Base-by-base conservation (phyloP, 1,140 invertebrate genomes). In the Drosophila bipectinata region DNA sequence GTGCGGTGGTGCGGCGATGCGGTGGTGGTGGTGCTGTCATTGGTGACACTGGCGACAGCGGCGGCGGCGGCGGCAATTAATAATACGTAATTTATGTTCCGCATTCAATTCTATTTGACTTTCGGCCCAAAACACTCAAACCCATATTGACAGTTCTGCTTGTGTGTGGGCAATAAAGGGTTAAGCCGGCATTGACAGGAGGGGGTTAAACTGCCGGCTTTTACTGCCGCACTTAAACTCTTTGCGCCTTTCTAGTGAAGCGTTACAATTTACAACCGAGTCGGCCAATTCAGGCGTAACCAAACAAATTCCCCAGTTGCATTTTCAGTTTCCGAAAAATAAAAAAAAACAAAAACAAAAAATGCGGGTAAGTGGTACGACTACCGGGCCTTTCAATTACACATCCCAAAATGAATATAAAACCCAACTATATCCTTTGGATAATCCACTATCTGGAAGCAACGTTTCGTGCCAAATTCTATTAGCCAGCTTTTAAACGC, bases 51-150 rank as follows among this genome's bases (percentile, higher is more conserved):
- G 72, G 61, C 57, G 69, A 69, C 82, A 52, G 41, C 49, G 57
- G 10, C 32, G 10, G 53, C 32, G 10, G 53, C 76, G 67, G 67
- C 72, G 28, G 83, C 82, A 87, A 87, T 88, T 87, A 88, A 87
- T 88, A 88, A 87, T 88, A 79, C 79, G 75, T 87, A 87, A 87
- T 87, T 88, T 87, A 87, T 87, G 83, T 62, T 82, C 59, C 61
- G 74, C 82, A 85, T 85, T 85, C 79, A 66, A 68, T 62, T 79
- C 47, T 67, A 82, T 82, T 88, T 87, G 83, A 79, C 82, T 85
- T 77, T 78, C 56, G 61, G 74, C 78, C 81, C 77, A 68, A 74
- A 77, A 76, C 77, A 84, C 81, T 85, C 69, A 72, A 60, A 75
- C 75, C 75, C 75, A 80, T 47, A 47, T 80, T 75, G 78, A 81